phyloP scores from a whole-genome alignment of 1,140 invertebrate genomes.

The Drosophila sproati region DNA sequence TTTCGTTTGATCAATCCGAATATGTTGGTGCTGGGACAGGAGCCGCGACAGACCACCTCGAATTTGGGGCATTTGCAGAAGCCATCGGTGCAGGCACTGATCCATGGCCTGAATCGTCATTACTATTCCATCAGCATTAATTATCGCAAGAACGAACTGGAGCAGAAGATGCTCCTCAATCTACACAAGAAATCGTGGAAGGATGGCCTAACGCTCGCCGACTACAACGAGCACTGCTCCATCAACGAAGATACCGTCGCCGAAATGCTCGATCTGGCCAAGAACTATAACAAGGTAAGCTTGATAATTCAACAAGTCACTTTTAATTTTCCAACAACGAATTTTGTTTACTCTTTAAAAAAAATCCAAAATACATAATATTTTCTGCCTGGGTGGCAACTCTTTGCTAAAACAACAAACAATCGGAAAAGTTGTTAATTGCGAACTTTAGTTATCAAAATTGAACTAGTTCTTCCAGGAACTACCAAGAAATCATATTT shows the following conservation, averaged over 20 bases:
- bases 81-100: conserved; percentile 99
- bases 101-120: conserved; percentile 99
- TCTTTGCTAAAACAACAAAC: background rate
- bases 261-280: conserved; percentile 98
- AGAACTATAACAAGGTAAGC: conserved; percentile 98
- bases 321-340: background rate
- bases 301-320: background rate
- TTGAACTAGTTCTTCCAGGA: conserved; percentile 15
- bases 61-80: conserved; percentile 99
- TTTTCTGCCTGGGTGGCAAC: conserved; percentile 18
- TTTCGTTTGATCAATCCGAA: conserved; percentile 99
- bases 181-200: conserved; percentile 99
- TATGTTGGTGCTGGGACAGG: conserved; percentile 99
- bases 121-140: conserved; percentile 99
- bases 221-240: conserved; percentile 97
- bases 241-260: conserved; percentile 96
- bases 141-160: conserved; percentile 99
- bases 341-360: conserved; percentile 1
- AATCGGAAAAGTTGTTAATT: conserved; percentile 11
- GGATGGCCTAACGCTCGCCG: conserved; percentile 97
- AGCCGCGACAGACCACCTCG: conserved; percentile 99
- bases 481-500: background rate
- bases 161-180: conserved; percentile 99
- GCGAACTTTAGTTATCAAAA: conserved; percentile 1
- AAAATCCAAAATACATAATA: background rate